These are phyloP conservation scores for Apodemia duryi DNA, from an alignment of 2,888 invertebrate genomes.

Conservation along the genomic window DNA sequence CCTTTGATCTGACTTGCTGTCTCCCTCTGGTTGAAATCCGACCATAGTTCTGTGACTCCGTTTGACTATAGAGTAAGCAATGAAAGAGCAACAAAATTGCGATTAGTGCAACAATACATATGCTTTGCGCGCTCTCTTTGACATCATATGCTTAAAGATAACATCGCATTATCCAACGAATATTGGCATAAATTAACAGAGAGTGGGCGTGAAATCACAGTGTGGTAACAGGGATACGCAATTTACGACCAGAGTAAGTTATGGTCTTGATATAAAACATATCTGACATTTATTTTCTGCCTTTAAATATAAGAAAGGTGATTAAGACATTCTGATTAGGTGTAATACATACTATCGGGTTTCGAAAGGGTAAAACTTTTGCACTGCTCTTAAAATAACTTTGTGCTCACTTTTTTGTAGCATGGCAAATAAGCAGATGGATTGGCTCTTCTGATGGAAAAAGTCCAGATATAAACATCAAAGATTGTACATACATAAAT, in stretches of 20 bases:
- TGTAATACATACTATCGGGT: not conserved
- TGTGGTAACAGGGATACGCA: constrained; percentile 53
- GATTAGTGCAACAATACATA: too few relatives aligned
- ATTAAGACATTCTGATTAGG: constrained; percentile 4
- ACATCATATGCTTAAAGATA: constrained; percentile 12
- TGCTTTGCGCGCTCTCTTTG: not conserved
- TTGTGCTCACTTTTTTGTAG: too few relatives aligned
- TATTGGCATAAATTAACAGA: constrained; percentile 52
- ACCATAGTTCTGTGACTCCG: too few relatives aligned
- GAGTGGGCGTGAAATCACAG: constrained; percentile 48
- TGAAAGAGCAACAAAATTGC: not conserved
- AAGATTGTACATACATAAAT: too few relatives aligned
- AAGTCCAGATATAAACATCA: too few relatives aligned
- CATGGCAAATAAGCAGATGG: too few relatives aligned
- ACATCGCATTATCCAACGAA: constrained; percentile 25
- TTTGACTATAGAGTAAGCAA: too few relatives aligned
- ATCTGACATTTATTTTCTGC: constrained; percentile 11
- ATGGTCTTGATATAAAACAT: constrained; percentile 11
- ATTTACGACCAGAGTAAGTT: constrained; percentile 40
- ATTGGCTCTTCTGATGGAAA: too few relatives aligned
- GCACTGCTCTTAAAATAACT: not conserved
- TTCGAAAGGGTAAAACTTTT: not conserved
- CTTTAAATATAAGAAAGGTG: constrained; percentile 16
- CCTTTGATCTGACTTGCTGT: too few relatives aligned
- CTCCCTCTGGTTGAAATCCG: too few relatives aligned